phyloP scores from a whole-genome alignment of 1,140 invertebrate genomes.

The Cataglyphis hispanica region DNA sequence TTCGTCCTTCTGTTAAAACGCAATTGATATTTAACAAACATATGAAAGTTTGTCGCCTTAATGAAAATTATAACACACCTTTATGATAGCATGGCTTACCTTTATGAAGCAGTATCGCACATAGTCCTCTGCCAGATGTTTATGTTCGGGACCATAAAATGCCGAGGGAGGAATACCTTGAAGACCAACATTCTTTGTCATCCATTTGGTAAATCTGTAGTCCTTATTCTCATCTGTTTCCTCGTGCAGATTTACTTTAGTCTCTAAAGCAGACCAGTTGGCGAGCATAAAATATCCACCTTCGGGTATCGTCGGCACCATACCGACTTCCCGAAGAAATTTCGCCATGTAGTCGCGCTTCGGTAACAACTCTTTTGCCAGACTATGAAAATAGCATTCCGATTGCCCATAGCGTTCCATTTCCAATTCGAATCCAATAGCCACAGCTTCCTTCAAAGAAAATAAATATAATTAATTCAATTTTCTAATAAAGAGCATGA shows the following conservation, averaged over 20 bases:
- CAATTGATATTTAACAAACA: conserved; percentile 28
- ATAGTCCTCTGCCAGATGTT: conserved; percentile 94
- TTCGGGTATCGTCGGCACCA: conserved; percentile 97
- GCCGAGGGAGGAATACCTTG: conserved; percentile 97
- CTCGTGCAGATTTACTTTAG: conserved; percentile 88
- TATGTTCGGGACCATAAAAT: conserved; percentile 95
- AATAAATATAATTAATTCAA: conserved; percentile 36
- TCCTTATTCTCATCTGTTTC: conserved; percentile 93
- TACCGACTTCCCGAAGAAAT: conserved; percentile 92
- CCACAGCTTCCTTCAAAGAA: conserved; percentile 93
- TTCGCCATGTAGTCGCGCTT: conserved; percentile 96
- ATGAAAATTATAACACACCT: neutral
- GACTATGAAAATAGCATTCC: conserved; percentile 95
- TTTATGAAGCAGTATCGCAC: conserved; percentile 98
- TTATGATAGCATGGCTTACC: conserved; percentile 88
- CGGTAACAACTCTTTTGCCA: conserved; percentile 92
- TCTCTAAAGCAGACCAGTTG: conserved; percentile 93
- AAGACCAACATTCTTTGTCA: conserved; percentile 96
- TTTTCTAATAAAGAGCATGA: neutral
- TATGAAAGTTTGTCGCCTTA: neutral
- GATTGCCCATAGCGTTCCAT: conserved; percentile 89
- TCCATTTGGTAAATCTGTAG: conserved; percentile 98
- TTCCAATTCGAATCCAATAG: conserved; percentile 96
- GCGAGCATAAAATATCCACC: conserved; percentile 99
- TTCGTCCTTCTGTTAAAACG: conserved; percentile 89